Conservation (phyloP, 2,888 invertebrate genomes). For the Drosophila neotestacea region DNA sequence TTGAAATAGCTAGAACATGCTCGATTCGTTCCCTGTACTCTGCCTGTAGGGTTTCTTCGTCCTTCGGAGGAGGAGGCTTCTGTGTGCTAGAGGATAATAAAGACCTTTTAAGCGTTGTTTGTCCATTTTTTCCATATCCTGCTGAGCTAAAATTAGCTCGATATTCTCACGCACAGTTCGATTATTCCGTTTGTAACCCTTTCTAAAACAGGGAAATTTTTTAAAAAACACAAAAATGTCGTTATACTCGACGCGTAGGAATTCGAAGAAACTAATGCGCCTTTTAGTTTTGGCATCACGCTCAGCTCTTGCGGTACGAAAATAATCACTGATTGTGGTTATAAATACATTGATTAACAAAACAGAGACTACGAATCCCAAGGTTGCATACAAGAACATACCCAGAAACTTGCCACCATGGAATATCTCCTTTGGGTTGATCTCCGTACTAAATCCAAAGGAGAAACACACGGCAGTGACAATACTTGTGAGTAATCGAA, state of each 20-base stretch:
- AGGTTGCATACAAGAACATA: constrained; percentile 67
- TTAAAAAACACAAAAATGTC: not conserved
- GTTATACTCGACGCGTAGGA: constrained; percentile 62
- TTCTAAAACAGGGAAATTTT: not conserved
- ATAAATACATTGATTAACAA: constrained; percentile 81
- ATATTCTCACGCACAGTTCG: constrained; percentile 62
- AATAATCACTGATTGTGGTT: constrained; percentile 75
- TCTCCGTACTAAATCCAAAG: constrained; percentile 70
- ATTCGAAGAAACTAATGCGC: constrained; percentile 72
- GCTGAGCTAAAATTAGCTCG: constrained; percentile 14
- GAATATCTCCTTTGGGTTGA: constrained; percentile 60
- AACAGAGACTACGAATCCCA: constrained; percentile 73
- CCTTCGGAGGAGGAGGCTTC: not conserved
- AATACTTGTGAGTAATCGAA: constrained; percentile 56
- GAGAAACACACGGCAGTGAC: constrained; percentile 73
- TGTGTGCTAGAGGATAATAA: not conserved
- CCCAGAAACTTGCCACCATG: constrained; percentile 75
- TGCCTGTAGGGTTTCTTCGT: constrained; percentile 17
- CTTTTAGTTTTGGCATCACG: constrained; percentile 11
- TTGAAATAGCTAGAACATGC: constrained; percentile 4
- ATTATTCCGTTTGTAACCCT: constrained; percentile 17
- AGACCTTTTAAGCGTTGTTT: not conserved
- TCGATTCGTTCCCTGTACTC: constrained; percentile 40
- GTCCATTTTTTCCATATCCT: not conserved
- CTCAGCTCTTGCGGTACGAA: constrained; percentile 49